phyloP scores from a whole-genome alignment of 2,113 vertebrate genomes.

The Gorsachius goisagi region DNA sequence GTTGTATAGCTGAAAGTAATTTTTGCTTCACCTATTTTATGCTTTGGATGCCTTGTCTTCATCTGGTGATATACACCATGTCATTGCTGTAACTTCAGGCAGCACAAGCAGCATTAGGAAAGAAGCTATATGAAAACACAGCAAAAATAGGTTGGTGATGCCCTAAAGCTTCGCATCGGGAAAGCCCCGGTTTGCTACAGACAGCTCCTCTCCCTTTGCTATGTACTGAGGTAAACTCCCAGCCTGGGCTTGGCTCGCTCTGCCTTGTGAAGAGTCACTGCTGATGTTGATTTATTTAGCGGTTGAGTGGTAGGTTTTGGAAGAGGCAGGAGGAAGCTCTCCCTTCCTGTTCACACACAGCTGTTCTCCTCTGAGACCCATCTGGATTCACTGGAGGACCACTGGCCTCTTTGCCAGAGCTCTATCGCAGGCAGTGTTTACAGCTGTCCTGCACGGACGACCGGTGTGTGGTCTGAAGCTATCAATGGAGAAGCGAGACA shows the following conservation, averaged over 20 bases:
- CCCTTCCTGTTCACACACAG: slow-evolving; percentile 68
- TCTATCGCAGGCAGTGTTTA: slow-evolving; percentile 49
- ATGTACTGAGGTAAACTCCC: slow-evolving; percentile 33
- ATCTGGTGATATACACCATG: fast-evolving
- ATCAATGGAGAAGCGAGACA: slow-evolving; percentile 10
- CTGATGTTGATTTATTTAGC: slow-evolving; percentile 62
- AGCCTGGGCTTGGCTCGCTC: slow-evolving; percentile 35
- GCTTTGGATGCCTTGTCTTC: not conserved
- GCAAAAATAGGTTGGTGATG: not conserved
- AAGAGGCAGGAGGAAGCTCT: slow-evolving; percentile 52
- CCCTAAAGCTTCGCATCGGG: not conserved
- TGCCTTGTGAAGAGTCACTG: slow-evolving; percentile 37
- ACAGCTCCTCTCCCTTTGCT: not conserved
- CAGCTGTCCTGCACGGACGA: slow-evolving; percentile 37
- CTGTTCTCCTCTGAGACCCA: slow-evolving; percentile 63
- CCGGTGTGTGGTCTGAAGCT: slow-evolving; percentile 57
- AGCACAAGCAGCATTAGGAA: not conserved
- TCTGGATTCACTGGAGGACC: slow-evolving; percentile 60
- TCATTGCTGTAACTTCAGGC: not conserved
- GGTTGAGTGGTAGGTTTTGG: slow-evolving; percentile 59
- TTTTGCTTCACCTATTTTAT: not conserved
- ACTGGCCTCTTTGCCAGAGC: slow-evolving; percentile 56
- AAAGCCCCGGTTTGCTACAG: not conserved
- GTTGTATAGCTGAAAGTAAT: not conserved
- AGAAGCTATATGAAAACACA: not conserved